These are phyloP conservation scores for Dromiciops gliroides DNA, from an alignment of 2,113 vertebrate genomes.

Conservation along the genomic window DNA sequence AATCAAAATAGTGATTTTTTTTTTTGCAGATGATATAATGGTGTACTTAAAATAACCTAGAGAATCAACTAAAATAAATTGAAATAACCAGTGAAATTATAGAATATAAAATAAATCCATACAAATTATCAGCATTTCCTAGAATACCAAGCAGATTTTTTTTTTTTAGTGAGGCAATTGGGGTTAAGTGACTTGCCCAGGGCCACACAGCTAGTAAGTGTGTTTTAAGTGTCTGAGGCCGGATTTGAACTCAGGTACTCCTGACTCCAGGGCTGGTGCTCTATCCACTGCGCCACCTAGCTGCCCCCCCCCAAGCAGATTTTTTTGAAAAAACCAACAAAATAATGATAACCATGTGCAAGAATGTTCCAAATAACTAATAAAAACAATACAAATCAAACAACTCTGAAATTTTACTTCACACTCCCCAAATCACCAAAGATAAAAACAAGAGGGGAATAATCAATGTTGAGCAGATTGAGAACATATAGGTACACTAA, in stretches of 20 bases:
- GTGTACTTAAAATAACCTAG: neutral
- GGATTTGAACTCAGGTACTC: too few species aligned
- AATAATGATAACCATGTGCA: neutral
- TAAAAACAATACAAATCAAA: neutral
- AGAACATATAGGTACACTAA: neutral
- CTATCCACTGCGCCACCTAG: too few species aligned
- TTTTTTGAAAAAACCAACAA: neutral
- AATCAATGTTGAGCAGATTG: neutral
- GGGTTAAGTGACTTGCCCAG: too few species aligned
- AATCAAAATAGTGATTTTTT: neutral
- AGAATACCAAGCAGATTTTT: neutral
- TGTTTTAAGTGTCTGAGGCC: too few species aligned
- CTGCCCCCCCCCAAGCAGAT: too few species aligned
- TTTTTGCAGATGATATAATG: neutral
- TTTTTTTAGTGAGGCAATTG: too few species aligned
- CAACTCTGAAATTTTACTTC: neutral
- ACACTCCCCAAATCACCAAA: neutral
- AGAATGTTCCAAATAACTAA: neutral
- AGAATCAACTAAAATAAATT: neutral
- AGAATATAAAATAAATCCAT: neutral
- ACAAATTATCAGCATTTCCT: neutral
- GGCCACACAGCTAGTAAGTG: too few species aligned
- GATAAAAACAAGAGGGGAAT: neutral
- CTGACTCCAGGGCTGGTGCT: too few species aligned
- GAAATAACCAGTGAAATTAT: neutral